Evolutionary conservation across 2,888 invertebrate genomes (phyloP).

Genomic region (Papilio protenor): DNA sequence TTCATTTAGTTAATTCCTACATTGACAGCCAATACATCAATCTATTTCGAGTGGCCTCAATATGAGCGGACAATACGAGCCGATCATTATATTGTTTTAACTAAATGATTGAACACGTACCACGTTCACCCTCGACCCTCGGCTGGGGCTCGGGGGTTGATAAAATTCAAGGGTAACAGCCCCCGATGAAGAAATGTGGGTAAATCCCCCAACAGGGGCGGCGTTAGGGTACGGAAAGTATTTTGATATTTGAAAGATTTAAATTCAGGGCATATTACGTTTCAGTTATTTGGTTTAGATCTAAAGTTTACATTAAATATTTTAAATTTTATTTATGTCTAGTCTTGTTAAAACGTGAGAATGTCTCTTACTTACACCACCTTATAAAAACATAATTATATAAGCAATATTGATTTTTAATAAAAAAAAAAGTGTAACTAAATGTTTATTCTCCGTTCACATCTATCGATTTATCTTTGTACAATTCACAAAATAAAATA

Average conservation of each 20-base stretch:
- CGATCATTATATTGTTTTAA: conserved; percentile 35
- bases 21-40: conserved; percentile 2
- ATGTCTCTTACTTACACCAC: neutral
- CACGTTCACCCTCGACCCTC: neutral
- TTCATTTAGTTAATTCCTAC: neutral
- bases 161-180: conserved; percentile 48
- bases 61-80: neutral
- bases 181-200: conserved; percentile 28
- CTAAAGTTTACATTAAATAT: neutral
- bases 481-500: too few relatives aligned
- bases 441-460: too few relatives aligned
- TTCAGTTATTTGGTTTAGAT: neutral
- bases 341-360: neutral
- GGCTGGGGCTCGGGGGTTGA: conserved; percentile 47
- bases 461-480: too few relatives aligned
- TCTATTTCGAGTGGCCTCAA: neutral
- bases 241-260: conserved; percentile 26
- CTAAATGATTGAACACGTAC: conserved; percentile 37
- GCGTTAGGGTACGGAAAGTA: conserved; percentile 7
- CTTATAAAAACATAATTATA: too few relatives aligned
- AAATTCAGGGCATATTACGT: conserved; percentile 2
- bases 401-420: too few relatives aligned
- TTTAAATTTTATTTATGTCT: neutral
- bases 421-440: too few relatives aligned
- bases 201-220: conserved; percentile 8